Base-by-base conservation (phyloP, 2,113 vertebrate genomes). In the Ondatra zibethicus region DNA sequence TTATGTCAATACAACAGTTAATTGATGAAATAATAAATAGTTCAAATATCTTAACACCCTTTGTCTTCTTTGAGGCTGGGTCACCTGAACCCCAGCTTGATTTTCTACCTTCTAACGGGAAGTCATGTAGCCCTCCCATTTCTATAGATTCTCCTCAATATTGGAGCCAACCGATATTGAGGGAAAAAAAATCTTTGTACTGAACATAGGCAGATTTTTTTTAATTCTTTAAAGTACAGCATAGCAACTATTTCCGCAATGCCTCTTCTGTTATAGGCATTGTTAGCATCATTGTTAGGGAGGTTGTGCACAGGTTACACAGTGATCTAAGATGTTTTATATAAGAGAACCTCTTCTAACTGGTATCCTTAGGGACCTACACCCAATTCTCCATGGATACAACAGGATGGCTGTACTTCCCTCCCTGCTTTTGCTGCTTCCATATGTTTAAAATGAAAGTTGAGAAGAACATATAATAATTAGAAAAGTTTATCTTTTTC, bases 391-490 rank as follows among this genome's bases (percentile, higher is more conserved):
- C 93, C 12, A 52, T 66, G 58, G 45, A 66, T 55, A 84, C 45
- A 25, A n/a, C 75, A 25, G 7, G 12, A 73, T 65, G 52, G 33
- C 17, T 52, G 25, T 55, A 88, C 19, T 70, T 88, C 29, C 50
- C 88, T 8, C 39, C 16, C 29, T 88, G 36, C 1, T 86, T 61
- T 85, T 50, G 1, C 31, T 80, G 17, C 29, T 25, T 95, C 21
- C 50, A 7, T 47, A 61, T 50, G 42, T 89, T 89, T 65, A 86
- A 47, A 91, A 78, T 68, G 27, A 85, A 93, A 94, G 10, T 81
- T 96, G 50, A 23, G 42, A 93, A 92, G 58, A 88, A 94, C 88
- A 47, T n/a, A 78, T 39, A 88, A 86, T 6, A 72, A 95, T 95
- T 82, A 89, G 50, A 90, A 81, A 12, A 72, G 81, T 90, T 89